phyloP scores from a whole-genome alignment of 2,113 vertebrate species.

The Gnathonemus echidnorhynchus region DNA sequence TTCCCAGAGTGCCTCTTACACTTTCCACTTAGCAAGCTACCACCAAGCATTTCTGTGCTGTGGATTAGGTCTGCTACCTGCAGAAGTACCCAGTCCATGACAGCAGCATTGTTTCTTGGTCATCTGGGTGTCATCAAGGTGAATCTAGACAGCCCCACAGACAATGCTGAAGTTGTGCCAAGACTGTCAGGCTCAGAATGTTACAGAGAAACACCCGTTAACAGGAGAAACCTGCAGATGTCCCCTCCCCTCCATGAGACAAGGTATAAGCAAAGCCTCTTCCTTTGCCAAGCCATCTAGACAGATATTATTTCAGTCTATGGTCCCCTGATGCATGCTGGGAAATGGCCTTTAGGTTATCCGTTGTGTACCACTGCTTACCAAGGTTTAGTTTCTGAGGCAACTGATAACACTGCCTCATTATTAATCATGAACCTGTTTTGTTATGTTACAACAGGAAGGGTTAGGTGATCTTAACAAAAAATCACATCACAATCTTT shows the following conservation, averaged over 20 bases:
- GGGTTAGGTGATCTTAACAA: background rate
- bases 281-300: background rate
- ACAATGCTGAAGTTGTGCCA: background rate
- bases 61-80: conserved; percentile 33
- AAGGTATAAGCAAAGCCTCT: background rate
- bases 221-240: background rate
- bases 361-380: background rate
- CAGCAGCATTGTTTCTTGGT: conserved; percentile 9
- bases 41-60: conserved; percentile 5
- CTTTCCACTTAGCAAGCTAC: conserved; percentile 24
- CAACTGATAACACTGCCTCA: background rate
- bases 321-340: background rate
- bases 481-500: background rate
- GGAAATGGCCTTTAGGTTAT: background rate
- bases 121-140: background rate
- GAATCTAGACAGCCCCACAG: background rate
- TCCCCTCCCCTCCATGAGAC: background rate
- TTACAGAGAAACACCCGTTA: background rate
- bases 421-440: background rate
- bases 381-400: background rate
- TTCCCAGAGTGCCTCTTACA: conserved; percentile 34
- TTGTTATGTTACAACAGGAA: background rate
- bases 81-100: conserved; percentile 20
- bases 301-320: background rate
- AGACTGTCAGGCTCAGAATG: background rate